phyloP scores from a whole-genome alignment of 2,888 invertebrate species.

The Drosophila anomelani region DNA sequence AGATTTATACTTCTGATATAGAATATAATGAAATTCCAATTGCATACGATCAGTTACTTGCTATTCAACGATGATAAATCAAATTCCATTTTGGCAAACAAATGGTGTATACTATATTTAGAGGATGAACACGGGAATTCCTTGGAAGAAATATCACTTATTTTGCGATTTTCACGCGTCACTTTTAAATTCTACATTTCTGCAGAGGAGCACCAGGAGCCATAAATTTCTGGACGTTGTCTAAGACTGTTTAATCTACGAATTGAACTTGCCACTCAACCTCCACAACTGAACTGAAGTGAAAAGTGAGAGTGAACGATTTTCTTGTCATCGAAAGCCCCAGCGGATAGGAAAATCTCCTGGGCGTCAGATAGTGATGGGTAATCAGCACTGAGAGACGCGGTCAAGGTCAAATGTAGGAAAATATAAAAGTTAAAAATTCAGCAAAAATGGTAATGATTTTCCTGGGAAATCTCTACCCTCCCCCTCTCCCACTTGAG shows the following conservation, averaged over 20 bases:
- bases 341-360: conserved; percentile 23
- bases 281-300: conserved; percentile 41
- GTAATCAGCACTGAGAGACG: conserved; percentile 18
- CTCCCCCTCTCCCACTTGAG: neutral
- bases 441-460: neutral
- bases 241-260: conserved; percentile 19
- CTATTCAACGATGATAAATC: conserved; percentile 27
- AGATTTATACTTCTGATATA: conserved; percentile 22
- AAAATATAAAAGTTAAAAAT: neutral
- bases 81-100: conserved; percentile 13
- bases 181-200: conserved; percentile 15
- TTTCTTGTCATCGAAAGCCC: conserved; percentile 55
- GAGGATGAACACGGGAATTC: conserved; percentile 35
- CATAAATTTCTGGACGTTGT: conserved; percentile 31
- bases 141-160: conserved; percentile 26
- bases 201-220: conserved; percentile 5
- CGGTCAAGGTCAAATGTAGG: conserved; percentile 23
- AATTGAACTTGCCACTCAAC: conserved; percentile 50
- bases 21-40: conserved; percentile 24
- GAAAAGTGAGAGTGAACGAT: conserved; percentile 72
- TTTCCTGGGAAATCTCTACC: neutral
- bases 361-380: conserved; percentile 20
- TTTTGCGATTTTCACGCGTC: conserved; percentile 11
- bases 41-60: conserved; percentile 35
- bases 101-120: conserved; percentile 23